Evolutionary conservation across 2,797 vertebrate species (phyloP).

Genomic region (Sebastes minor): DNA sequence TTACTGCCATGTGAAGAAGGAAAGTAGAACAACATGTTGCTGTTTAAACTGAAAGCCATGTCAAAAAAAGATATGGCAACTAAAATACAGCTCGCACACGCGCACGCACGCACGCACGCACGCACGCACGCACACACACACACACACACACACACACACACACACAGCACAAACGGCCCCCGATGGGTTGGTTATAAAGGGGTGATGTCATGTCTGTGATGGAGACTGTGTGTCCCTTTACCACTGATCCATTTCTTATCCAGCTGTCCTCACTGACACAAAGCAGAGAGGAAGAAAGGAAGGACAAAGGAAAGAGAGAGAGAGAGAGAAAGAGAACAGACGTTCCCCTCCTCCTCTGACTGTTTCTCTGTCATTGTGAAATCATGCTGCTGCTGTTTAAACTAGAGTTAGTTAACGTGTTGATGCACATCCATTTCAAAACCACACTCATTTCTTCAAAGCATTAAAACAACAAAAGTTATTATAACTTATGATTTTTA

Average conservation of each 20-base stretch:
- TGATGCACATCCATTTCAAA: too few relatives aligned
- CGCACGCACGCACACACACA: not conserved
- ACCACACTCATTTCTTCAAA: too few relatives aligned
- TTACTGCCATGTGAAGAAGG: conserved; percentile 21
- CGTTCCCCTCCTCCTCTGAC: not conserved
- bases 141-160: not conserved
- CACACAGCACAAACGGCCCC: conserved; percentile 58
- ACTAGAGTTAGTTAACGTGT: too few relatives aligned
- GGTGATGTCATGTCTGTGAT: conserved; percentile 82
- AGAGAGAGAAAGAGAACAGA: too few relatives aligned
- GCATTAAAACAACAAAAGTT: too few relatives aligned
- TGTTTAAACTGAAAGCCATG: not conserved
- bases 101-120: not conserved
- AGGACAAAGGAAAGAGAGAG: conserved; percentile 14
- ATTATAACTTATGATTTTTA: too few relatives aligned
- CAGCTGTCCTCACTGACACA: conserved; percentile 61
- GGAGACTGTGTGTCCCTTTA: conserved; percentile 66
- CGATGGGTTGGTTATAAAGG: conserved; percentile 65
- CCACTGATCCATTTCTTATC: conserved; percentile 74
- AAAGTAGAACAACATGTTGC: conserved; percentile 29
- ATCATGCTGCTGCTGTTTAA: not conserved
- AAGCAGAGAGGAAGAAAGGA: conserved; percentile 39
- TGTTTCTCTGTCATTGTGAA: not conserved
- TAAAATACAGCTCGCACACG: not conserved
- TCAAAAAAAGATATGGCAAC: not conserved